A percentile compares a stretch with the other conserved stretches of the same genome.
phyloP scores from a whole-genome alignment of 2,113 vertebrate genomes.

The Porphyrio hochstetteri region DNA sequence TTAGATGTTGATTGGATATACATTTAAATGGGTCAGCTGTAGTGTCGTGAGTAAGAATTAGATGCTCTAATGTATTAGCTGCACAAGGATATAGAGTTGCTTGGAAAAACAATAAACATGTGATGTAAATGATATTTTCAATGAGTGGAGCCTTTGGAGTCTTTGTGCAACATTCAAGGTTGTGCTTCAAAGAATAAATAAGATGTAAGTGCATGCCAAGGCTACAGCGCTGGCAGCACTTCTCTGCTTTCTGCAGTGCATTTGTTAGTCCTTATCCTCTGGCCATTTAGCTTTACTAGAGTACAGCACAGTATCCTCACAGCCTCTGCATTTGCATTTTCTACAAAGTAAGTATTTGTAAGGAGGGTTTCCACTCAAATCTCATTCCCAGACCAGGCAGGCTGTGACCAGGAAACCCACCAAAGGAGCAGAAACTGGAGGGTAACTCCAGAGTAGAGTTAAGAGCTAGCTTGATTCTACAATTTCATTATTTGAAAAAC shows the following conservation, averaged over 20 bases:
- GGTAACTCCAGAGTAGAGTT: neutral
- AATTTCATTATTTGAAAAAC: neutral
- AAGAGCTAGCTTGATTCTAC: neutral
- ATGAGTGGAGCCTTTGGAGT: neutral
- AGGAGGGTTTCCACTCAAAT: neutral
- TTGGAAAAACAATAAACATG: neutral
- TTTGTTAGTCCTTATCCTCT: neutral
- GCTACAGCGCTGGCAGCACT: neutral
- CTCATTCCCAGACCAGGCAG: neutral
- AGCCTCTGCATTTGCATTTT: neutral
- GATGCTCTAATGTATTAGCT: neutral
- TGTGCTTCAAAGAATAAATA: neutral
- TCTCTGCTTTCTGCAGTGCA: neutral
- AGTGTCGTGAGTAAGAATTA: neutral
- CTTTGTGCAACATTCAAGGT: neutral
- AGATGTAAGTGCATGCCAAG: neutral
- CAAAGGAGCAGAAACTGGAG: neutral
- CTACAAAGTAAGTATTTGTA: neutral
- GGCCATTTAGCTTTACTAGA: neutral
- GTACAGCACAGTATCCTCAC: neutral
- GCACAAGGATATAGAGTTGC: neutral
- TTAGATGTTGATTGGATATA: neutral
- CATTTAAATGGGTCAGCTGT: neutral
- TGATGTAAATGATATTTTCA: neutral
- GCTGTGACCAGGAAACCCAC: neutral